Evolutionary conservation across 2,113 vertebrate species (phyloP).

Genomic region (Ictidomys tridecemlineatus): DNA sequence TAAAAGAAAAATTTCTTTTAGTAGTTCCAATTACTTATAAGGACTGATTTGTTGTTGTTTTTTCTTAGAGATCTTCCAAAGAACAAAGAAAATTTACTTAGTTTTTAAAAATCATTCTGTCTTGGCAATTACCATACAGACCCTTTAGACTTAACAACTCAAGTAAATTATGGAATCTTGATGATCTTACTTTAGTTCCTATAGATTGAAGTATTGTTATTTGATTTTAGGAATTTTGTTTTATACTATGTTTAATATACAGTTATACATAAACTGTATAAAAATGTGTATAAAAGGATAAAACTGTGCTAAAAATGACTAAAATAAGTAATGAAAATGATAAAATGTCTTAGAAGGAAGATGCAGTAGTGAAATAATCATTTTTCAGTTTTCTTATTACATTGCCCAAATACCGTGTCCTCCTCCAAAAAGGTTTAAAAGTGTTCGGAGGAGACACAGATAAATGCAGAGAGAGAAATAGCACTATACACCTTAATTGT

Average conservation of each 20-base stretch:
- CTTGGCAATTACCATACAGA: neutral
- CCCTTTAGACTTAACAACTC: neutral
- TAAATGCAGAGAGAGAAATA: constrained; percentile 16
- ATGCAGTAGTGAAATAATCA: neutral
- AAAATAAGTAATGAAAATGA: constrained; percentile 9
- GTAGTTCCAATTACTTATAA: neutral
- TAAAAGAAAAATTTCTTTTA: neutral
- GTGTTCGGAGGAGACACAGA: neutral
- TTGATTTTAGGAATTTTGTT: neutral
- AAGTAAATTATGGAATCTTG: neutral
- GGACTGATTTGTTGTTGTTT: neutral
- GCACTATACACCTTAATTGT: neutral
- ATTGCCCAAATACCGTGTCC: neutral
- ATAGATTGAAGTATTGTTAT: constrained; percentile 10
- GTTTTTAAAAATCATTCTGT: neutral
- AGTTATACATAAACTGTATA: too few relatives aligned
- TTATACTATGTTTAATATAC: neutral
- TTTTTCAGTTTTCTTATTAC: constrained; percentile 16
- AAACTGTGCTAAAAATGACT: neutral
- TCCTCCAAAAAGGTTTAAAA: constrained; percentile 1
- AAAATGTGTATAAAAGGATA: too few relatives aligned
- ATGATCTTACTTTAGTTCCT: neutral
- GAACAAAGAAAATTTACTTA: constrained; percentile 9
- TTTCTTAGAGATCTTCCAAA: constrained; percentile 30
- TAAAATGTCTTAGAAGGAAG: constrained; percentile 9